Evolutionary conservation across 2,888 invertebrate genomes (phyloP).

Genomic region (Microctonus brassicae): DNA sequence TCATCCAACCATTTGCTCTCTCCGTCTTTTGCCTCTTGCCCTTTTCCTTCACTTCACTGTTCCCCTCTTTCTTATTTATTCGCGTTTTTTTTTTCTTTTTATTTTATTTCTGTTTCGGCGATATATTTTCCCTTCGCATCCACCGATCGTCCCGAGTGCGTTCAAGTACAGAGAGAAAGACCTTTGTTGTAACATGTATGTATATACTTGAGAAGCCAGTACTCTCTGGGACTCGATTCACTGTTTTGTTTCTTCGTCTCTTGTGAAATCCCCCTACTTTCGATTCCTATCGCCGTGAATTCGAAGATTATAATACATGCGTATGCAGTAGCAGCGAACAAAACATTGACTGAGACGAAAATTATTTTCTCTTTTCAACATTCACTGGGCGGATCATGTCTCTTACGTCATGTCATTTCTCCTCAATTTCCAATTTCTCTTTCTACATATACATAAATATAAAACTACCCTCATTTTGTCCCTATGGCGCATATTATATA

Average conservation of each 20-base stretch:
- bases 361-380: constrained; percentile 32
- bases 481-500: not conserved
- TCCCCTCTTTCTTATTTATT: constrained; percentile 31
- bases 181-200: too few species aligned
- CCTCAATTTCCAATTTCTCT: constrained; percentile 9
- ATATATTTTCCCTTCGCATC: constrained; percentile 59
- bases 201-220: not conserved
- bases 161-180: constrained; percentile 26
- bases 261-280: constrained; percentile 25
- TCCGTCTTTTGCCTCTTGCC: not conserved
- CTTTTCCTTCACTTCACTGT: constrained; percentile 22
- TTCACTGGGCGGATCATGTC: constrained; percentile 39
- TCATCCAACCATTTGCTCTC: too few species aligned
- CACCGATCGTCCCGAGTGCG: constrained; percentile 43
- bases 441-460: not conserved
- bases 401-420: constrained; percentile 31
- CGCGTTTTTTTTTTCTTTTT: constrained; percentile 31
- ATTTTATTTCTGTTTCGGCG: constrained; percentile 55
- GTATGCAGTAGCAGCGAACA: constrained; percentile 59
- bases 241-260: constrained; percentile 23
- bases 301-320: constrained; percentile 63
- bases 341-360: constrained; percentile 37
- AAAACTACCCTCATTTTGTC: not conserved
- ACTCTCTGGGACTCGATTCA: constrained; percentile 2
- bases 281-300: constrained; percentile 55